phyloP scores from a whole-genome alignment of 2,888 invertebrate genomes.

The Cataglyphis albicans region DNA sequence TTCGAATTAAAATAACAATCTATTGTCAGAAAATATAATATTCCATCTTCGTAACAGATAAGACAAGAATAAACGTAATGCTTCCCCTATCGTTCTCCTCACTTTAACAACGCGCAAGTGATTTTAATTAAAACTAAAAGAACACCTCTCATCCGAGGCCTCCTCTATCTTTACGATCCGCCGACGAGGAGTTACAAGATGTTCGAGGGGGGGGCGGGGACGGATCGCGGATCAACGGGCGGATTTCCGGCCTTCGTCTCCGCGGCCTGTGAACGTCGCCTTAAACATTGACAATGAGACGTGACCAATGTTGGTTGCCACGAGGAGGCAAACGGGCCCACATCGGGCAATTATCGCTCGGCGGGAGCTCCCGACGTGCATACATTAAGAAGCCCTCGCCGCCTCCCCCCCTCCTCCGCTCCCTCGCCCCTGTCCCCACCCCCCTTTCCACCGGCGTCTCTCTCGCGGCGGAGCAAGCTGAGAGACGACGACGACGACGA shows the following conservation, averaged over 20 bases:
- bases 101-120: neutral
- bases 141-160: neutral
- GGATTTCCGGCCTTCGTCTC: slow-evolving; percentile 9
- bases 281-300: slow-evolving; percentile 79
- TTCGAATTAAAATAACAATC: neutral
- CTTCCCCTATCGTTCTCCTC: neutral
- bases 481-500: slow-evolving; percentile 69
- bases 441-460: slow-evolving; percentile 42
- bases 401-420: slow-evolving; percentile 17
- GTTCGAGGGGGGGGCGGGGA: neutral
- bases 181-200: neutral
- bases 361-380: slow-evolving; percentile 73
- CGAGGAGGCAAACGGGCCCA: slow-evolving; percentile 74
- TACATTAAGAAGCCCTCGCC: slow-evolving; percentile 70
- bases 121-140: neutral
- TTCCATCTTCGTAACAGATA: neutral
- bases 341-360: slow-evolving; percentile 84
- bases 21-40: neutral
- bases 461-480: slow-evolving; percentile 44
- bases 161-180: neutral
- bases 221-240: slow-evolving; percentile 20
- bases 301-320: slow-evolving; percentile 78
- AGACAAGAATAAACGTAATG: neutral
- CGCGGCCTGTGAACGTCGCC: slow-evolving; percentile 68
- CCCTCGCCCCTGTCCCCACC: neutral